These are phyloP conservation scores for Chaetodon trifasciatus DNA, from an alignment of 2,797 vertebrate genomes.

Conservation along the genomic window DNA sequence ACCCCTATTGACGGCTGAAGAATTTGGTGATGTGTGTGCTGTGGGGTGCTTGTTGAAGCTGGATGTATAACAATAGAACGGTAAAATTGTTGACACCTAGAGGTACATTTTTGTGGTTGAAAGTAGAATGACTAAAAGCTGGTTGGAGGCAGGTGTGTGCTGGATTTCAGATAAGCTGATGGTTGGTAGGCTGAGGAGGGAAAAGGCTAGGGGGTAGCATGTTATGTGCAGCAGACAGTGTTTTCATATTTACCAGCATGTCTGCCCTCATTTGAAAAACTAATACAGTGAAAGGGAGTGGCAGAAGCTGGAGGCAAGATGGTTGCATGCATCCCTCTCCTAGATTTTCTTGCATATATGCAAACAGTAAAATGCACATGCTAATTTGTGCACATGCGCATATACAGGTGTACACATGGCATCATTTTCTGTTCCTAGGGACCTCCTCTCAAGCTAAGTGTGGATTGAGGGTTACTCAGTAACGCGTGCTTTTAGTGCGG, in stretches of 20 bases:
- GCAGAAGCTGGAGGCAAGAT: conserved; percentile 2
- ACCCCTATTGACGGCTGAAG: not conserved
- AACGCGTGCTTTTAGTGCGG: conserved; percentile 62
- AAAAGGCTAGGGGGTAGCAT: not conserved
- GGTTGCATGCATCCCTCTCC: not conserved
- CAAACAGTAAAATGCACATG: conserved; percentile 33
- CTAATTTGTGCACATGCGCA: conserved; percentile 25
- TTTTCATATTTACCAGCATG: conserved; percentile 34
- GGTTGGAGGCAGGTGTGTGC: not conserved
- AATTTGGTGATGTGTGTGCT: not conserved
- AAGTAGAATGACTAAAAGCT: conserved; percentile 8
- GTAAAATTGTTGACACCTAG: not conserved
- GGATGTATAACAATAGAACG: not conserved
- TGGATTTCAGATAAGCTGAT: conserved; percentile 22
- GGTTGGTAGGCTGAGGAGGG: conserved; percentile 24
- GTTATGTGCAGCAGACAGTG: conserved; percentile 13
- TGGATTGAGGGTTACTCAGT: conserved; percentile 63
- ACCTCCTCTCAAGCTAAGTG: conserved; percentile 30
- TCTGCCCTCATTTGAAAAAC: conserved; percentile 37
- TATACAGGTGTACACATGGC: conserved; percentile 9
- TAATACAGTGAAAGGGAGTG: conserved; percentile 28
- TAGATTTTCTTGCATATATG: not conserved
- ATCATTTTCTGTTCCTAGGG: conserved; percentile 15
- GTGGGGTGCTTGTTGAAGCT: not conserved
- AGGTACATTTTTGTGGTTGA: not conserved